Conservation (phyloP, 2,888 invertebrate species). For the Drosophila picticornis region DNA sequence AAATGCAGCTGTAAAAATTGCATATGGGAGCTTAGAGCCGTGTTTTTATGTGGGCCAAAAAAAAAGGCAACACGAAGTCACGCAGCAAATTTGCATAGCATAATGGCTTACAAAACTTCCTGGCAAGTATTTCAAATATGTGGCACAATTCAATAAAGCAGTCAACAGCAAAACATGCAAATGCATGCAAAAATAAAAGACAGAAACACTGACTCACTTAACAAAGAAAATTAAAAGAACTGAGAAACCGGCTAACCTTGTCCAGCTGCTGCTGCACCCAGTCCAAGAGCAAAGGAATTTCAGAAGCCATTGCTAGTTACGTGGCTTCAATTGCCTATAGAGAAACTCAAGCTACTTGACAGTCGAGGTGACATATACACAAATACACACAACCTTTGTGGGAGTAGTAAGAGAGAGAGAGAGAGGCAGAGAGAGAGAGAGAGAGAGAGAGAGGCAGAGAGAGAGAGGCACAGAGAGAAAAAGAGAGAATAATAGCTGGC, state of each 20-base stretch:
- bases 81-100: constrained; percentile 71
- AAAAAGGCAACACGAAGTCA: constrained; percentile 54
- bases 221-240: constrained; percentile 46
- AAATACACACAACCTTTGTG: constrained; percentile 44
- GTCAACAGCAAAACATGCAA: constrained; percentile 38
- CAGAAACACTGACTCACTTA: constrained; percentile 3
- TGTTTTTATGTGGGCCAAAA: constrained; percentile 34
- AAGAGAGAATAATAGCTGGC: constrained; percentile 42
- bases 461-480: constrained; percentile 15
- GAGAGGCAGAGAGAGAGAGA: constrained; percentile 13
- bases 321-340: constrained; percentile 64
- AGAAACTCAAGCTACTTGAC: constrained; percentile 45
- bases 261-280: constrained; percentile 70
- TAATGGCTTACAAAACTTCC: constrained; percentile 67
- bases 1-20: constrained; percentile 44
- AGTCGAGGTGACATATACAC: constrained; percentile 58
- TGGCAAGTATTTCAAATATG: constrained; percentile 75
- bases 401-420: constrained; percentile 18
- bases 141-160: constrained; percentile 75
- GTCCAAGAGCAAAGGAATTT: constrained; percentile 69
- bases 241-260: constrained; percentile 73
- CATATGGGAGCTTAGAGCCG: constrained; percentile 21
- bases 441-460: constrained; percentile 5
- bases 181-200: constrained; percentile 15
- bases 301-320: constrained; percentile 68